Base-by-base conservation (phyloP, 2,797 vertebrate species). In the Toxotes lorentzi region DNA sequence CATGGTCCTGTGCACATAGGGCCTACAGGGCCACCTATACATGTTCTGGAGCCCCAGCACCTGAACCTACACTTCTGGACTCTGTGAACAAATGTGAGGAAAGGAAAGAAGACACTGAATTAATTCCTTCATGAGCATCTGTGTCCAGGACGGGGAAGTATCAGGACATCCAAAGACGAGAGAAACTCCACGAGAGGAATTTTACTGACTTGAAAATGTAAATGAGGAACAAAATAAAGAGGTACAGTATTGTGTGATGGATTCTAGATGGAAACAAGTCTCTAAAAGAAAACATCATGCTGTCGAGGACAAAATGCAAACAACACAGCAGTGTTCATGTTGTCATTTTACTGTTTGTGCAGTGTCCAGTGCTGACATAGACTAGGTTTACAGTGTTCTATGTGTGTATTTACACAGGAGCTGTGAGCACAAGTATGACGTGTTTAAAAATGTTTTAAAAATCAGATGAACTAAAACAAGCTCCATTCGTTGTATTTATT, bases 21-120 rank as follows among this genome's bases (percentile, higher is more conserved):
- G 7, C 84, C 94, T 48, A 88, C 95, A 1, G 95, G 92, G 41
- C 88, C 94, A 1, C 92, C 95, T 24, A 80, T 94, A 43, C 94
- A 95, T 0, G 82, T 94, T 5, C 90, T 95, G 92, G 97, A 98
- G 85, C 92, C 94, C 10, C 96, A 94, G 1, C 96, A 96, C 13
- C 90, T 96, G 45, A 97, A 95, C 73, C 93, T 98, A 43, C 96
- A 96, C 78, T 94, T 98, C 79, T 97, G 97, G 97, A 95, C 97
- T 85, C 94, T 97, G 91, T 98, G 91, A 97, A 65, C 3, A n/a
- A 43, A 40, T n/a, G 21, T 74, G 45, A 81, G 40, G 27, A 64
- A 27, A 61, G 10, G 1, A 56, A 19, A 62, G 47, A 32, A 79
- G 12, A 78, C 35, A 57, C 32, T 45, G 32, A 68, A 70, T 16